Evolutionary conservation across 2,113 vertebrate species (phyloP), one percentile per base, ranked within the genome.

Genomic region (Poeciliopsis turrubarensis): DNA sequence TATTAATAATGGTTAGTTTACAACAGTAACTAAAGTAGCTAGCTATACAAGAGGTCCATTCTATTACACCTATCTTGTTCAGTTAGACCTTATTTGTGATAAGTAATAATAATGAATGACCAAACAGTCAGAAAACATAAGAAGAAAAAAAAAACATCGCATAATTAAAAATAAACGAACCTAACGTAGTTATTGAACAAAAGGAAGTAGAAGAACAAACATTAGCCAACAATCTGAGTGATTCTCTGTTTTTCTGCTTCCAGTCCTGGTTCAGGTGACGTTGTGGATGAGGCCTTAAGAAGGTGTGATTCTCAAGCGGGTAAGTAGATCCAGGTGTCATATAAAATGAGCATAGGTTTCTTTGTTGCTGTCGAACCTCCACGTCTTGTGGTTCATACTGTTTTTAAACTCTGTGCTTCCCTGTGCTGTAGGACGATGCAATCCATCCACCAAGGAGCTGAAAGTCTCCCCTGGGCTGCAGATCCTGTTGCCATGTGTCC

Each of bases 401-500:
- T 22, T 15, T 19, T 69, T 68, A 13, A 71, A 0, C 72, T 63
- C 9, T 31, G 0, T 19, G 25, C 31, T 47, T 47, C 44, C 15
- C 44, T 1, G 14, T 41, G 32, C 15, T 64, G 22, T 65, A 94
- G 94, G 87, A 3, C 83, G 73, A 22, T 93, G 90, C 71, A 60
- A 27, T 1, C 85, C 93, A 5, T 30, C 80, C 19, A 29, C 34
- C 11, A 81, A 72, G 34, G 89, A 88, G 78, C 34, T 92, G 69
- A 87, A 54, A 1, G 94, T 94, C 1, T 75, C 63, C 10, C 1
- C 76, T 13, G 94, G 92, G 5, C 86, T 94, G 57, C 93, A 86
- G 2, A 70, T 95, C 34, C 57, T 94, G 75, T 77, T 93, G 69
- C 90, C 91, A 0, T 97, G 96, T 2, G 86, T 91, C 66, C 95